phyloP scores from a whole-genome alignment of 2,888 invertebrate genomes.

The Neoitamus cyanurus region DNA sequence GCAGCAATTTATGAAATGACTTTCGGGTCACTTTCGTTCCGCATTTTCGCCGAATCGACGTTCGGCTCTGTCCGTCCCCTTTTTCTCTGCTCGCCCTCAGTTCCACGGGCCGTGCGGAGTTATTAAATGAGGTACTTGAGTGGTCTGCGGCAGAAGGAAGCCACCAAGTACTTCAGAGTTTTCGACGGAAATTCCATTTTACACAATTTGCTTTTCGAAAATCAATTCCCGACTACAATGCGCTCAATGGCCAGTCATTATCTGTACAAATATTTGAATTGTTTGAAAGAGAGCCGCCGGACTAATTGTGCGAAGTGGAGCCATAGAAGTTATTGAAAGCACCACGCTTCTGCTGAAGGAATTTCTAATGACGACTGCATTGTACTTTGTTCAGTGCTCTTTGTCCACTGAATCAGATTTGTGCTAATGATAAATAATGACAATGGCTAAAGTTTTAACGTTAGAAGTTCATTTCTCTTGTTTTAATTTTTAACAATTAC shows the following conservation, averaged over 20 bases:
- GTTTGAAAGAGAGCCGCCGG: background rate
- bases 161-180: background rate
- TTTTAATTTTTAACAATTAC: no score
- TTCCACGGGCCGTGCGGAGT: background rate
- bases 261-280: constrained; percentile 37
- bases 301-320: background rate
- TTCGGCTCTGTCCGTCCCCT: background rate
- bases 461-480: background rate
- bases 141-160: background rate
- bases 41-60: background rate
- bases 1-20: constrained; percentile 30
- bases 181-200: background rate
- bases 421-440: background rate
- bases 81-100: background rate
- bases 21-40: constrained; percentile 21
- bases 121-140: background rate
- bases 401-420: background rate
- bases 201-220: constrained; percentile 15
- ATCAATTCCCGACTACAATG: constrained; percentile 6
- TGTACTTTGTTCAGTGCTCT: background rate
- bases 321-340: background rate
- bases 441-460: background rate
- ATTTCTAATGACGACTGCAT: background rate
- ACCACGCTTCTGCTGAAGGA: background rate
- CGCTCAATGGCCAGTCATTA: constrained; percentile 17